These are phyloP conservation scores for Rynchops niger DNA, from an alignment of 2,113 vertebrate species.

Conservation along the genomic window DNA sequence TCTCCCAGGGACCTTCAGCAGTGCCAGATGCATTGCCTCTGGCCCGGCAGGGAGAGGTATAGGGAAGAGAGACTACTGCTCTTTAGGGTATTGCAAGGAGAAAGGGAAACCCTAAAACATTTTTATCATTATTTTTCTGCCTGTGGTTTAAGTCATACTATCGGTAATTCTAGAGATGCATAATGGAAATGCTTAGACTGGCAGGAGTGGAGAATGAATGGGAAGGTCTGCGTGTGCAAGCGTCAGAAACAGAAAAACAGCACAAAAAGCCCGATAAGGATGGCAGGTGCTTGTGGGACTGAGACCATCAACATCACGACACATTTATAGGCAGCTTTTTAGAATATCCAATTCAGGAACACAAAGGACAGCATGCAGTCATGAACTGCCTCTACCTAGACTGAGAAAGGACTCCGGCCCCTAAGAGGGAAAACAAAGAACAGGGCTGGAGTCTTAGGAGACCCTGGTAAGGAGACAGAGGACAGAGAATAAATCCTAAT, in stretches of 20 bases:
- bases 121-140: not conserved
- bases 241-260: not conserved
- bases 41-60: not conserved
- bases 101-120: not conserved
- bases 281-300: not conserved
- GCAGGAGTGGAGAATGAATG: not conserved
- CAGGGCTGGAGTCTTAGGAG: not conserved
- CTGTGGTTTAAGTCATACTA: not conserved
- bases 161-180: not conserved
- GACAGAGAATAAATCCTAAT: not conserved
- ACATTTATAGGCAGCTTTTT: not conserved
- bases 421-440: not conserved
- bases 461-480: not conserved
- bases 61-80: not conserved
- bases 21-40: not conserved
- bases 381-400: not conserved
- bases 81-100: not conserved
- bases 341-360: not conserved
- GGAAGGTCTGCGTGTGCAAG: not conserved
- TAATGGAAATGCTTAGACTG: not conserved
- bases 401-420: not conserved
- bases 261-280: not conserved
- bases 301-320: not conserved
- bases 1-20: not conserved
- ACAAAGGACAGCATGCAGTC: not conserved